Conservation (phyloP, 2,113 vertebrate species). For the Sylvilagus bachmani region DNA sequence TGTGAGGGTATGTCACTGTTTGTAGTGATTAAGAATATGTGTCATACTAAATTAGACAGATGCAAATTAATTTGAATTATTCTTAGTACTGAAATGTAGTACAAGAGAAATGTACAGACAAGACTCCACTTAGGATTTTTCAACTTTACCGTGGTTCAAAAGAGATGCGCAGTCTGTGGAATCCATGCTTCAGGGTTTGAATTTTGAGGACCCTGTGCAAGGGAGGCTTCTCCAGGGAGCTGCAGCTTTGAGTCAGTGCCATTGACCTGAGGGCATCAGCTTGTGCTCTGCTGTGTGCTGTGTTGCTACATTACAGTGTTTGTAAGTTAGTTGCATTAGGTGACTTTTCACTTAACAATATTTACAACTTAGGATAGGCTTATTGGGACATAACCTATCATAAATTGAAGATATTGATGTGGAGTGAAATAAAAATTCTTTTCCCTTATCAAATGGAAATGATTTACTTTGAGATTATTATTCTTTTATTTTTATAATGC, state of each 20-base stretch:
- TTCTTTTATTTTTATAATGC: slow-evolving; percentile 1
- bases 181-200: neutral
- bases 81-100: neutral
- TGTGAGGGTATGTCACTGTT: neutral
- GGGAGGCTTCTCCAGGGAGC: neutral
- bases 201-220: neutral
- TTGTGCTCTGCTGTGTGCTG: no score
- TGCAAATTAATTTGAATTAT: neutral
- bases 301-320: neutral
- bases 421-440: slow-evolving; percentile 4
- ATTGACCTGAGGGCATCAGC: neutral
- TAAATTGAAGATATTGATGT: neutral
- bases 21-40: neutral
- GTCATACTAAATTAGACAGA: neutral
- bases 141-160: neutral
- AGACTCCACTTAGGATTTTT: neutral
- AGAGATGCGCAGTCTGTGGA: neutral
- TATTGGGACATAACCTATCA: neutral
- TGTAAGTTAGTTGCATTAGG: neutral
- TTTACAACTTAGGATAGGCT: neutral
- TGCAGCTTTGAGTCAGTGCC: neutral
- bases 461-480: neutral
- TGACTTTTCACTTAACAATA: neutral
- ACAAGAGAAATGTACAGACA: neutral
- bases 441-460: neutral